Evolutionary conservation across 2,113 vertebrate genomes (phyloP), one percentile per base, ranked within the genome.

Genomic region (Solea senegalensis): DNA sequence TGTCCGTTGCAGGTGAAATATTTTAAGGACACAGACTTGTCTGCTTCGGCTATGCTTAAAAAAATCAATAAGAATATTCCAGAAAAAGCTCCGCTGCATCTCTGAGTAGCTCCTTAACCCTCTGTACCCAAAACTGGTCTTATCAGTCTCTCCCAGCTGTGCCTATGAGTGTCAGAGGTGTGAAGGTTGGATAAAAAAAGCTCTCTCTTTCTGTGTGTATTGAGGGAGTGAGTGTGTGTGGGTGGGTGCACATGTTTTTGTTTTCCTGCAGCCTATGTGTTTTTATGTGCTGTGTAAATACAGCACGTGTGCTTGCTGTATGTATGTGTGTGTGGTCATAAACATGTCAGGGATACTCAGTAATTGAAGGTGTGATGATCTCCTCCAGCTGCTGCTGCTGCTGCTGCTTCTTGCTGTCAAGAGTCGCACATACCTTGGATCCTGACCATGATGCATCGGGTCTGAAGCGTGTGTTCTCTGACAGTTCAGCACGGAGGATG

Each of bases 111-210:
- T 74, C 44, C 55, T 66, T 63, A 68, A 80, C 75, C 82, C 67
- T 51, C 55, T 65, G 54, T 78, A 81, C 69, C 73, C 56, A 67
- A 70, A 78, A 68, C 43, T 52, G 1, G 71, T 74, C 88, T 93
- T 90, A 93, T 92, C 90, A 72, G 72, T 39, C 40, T 70, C 72
- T 71, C 58, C 86, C 91, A 88, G 87, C 85, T 75, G 74, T 79
- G 76, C 69, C 28, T 78, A 53, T 57, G 66, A 72, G 65, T 72
- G 72, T 81, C 74, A 79, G 44, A 77, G 57, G 58, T 83, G 66
- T 43, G 62, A 74, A 74, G 76, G 60, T 64, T 53, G 52, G 60
- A 71, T 60, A 69, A 28, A 48, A 60, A 28, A 40, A 50, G 16
- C n/a, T 16, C 52, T 77, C 57, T 52, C 50, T 68, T 63, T 64